A percentile compares a stretch with the other conserved stretches of the same genome.
phyloP scores from a whole-genome alignment of 2,888 invertebrate species.

The Hipparchia sbordonii region DNA sequence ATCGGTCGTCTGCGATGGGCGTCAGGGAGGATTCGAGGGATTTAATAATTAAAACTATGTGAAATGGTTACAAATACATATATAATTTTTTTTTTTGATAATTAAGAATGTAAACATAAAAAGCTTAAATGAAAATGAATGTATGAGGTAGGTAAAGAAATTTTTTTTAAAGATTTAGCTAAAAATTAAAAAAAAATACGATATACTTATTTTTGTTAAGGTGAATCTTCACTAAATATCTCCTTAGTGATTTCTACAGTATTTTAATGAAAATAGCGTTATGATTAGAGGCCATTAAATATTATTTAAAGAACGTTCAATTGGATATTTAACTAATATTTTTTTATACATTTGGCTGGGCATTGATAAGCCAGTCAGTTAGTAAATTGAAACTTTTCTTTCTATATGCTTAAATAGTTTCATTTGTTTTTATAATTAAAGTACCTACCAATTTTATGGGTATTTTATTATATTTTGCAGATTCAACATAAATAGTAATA shows the following conservation, averaged over 20 bases:
- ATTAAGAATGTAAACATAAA: background rate
- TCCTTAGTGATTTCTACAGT: background rate
- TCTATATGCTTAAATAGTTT: too few relatives aligned
- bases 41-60: background rate
- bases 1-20: too few relatives aligned
- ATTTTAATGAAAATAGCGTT: too few relatives aligned
- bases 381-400: too few relatives aligned
- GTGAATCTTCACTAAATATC: background rate
- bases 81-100: background rate
- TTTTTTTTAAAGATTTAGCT: background rate
- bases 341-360: too few relatives aligned
- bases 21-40: background rate
- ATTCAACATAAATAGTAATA: background rate
- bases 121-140: background rate
- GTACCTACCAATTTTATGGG: background rate
- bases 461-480: background rate
- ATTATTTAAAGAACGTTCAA: background rate
- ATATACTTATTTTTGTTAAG: slow-evolving; percentile 1
- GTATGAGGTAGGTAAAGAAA: background rate
- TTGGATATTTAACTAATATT: too few relatives aligned
- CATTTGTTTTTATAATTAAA: too few relatives aligned
- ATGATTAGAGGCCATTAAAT: slow-evolving; percentile 2
- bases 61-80: background rate
- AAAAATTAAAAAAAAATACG: background rate
- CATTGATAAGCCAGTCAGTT: too few relatives aligned